A percentile compares a stretch with the other conserved stretches of the same genome.
Evolutionary conservation across 2,797 vertebrate species (phyloP).

Genomic region (Sebastes vulpes): DNA sequence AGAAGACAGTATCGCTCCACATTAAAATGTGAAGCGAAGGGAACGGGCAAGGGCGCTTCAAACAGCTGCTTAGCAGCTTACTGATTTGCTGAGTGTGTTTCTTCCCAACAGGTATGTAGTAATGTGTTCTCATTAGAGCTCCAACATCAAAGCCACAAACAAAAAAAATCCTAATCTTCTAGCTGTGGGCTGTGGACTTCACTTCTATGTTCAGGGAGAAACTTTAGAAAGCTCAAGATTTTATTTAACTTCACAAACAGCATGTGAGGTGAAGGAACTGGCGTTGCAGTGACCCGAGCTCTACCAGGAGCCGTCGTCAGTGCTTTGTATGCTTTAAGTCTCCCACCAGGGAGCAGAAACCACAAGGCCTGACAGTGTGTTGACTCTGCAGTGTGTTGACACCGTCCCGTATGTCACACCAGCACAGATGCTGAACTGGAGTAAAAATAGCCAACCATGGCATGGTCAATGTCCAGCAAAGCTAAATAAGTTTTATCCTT

Average conservation of each 20-base stretch:
- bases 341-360: slow-evolving; percentile 28
- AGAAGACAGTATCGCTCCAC: slow-evolving; percentile 75
- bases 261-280: background rate
- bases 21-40: slow-evolving; percentile 66
- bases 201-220: background rate
- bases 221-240: slow-evolving; percentile 20
- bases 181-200: slow-evolving; percentile 2
- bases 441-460: slow-evolving; percentile 42
- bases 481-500: slow-evolving; percentile 48
- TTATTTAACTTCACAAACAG: slow-evolving; percentile 5
- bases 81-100: slow-evolving; percentile 71
- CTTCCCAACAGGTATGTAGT: slow-evolving; percentile 66
- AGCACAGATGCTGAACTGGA: slow-evolving; percentile 53
- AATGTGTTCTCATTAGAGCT: slow-evolving; percentile 67
- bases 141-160: slow-evolving; percentile 61
- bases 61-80: slow-evolving; percentile 68
- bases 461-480: slow-evolving; percentile 46
- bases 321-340: slow-evolving; percentile 50
- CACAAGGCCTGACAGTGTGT: slow-evolving; percentile 48
- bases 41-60: slow-evolving; percentile 50
- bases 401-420: slow-evolving; percentile 33
- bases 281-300: slow-evolving; percentile 15
- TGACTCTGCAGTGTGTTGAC: slow-evolving; percentile 52
- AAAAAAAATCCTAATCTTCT: slow-evolving; percentile 19
- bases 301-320: slow-evolving; percentile 20